These are phyloP conservation scores for Lasius fuliginosus DNA, from an alignment of 2,888 invertebrate species.

Conservation along the genomic window DNA sequence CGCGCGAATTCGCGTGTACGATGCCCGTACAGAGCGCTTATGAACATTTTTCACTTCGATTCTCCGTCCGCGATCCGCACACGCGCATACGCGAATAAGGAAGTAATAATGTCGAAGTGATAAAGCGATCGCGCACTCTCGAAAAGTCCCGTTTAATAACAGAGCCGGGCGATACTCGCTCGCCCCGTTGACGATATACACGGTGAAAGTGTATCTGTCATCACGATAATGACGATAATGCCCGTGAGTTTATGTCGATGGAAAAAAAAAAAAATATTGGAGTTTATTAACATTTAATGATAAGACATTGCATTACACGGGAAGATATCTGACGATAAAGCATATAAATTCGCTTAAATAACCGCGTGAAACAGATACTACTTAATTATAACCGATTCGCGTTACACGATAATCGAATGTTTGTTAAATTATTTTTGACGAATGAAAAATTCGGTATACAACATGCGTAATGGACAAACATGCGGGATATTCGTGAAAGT, in stretches of 20 bases:
- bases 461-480: background rate
- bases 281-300: background rate
- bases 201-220: slow-evolving; percentile 21
- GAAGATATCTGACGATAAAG: background rate
- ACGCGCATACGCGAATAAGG: slow-evolving; percentile 21
- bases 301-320: background rate
- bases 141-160: slow-evolving; percentile 19
- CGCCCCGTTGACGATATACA: background rate
- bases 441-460: background rate
- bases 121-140: slow-evolving; percentile 32
- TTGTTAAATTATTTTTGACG: background rate
- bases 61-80: background rate
- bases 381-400: background rate
- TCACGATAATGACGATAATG: slow-evolving; percentile 5
- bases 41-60: slow-evolving; percentile 37
- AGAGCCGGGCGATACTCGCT: background rate
- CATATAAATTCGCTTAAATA: slow-evolving; percentile 1
- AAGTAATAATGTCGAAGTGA: slow-evolving; percentile 44
- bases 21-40: slow-evolving; percentile 26
- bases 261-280: slow-evolving; percentile 4
- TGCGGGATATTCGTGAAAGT: background rate
- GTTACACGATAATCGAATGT: background rate
- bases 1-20: slow-evolving; percentile 59
- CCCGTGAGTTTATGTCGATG: background rate
- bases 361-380: background rate